Evolutionary conservation across 2,113 vertebrate genomes (phyloP), one percentile per base, ranked within the genome.

Genomic region (Serilophus lunatus): DNA sequence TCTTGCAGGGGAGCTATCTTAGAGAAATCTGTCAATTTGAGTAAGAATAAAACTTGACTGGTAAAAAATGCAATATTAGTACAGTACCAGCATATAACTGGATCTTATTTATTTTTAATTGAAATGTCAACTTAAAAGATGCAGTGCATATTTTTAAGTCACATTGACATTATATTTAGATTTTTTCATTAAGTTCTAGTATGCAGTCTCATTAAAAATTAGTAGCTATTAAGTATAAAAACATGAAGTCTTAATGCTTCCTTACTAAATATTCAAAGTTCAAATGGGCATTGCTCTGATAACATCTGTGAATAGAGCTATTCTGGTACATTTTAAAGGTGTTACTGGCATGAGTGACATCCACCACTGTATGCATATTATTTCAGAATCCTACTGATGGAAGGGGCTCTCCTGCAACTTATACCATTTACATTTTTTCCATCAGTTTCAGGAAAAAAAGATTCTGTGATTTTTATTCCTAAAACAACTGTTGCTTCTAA

Each of bases 181-280:
- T 88, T 3, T 91, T 96, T 89, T 94, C 60, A 71, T 88, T 86
- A 95, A 90, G 72, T 92, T 88, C 57, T 83, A 75, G 61, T 91
- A 82, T 84, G 88, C 22, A 65, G 56, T 64, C 13, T n/a, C 28
- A 75, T 72, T 92, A 91, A 84, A 95, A 87, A 79, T 49, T 76
- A 36, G 77, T 49, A 72, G 45, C 53, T 61, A n/a, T 8, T 63
- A 75, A 61, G 47, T 79, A 72, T 92, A 90, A 92, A 92, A 96
- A 18, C 93, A 85, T 33, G 31, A 90, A 88, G 86, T 63, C 93
- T 85, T 94, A 82, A 75, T 90, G 74, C 54, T 87, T 93, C 91
- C 94, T 94, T 91, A 72, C 90, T 96, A 93, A 95, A 96, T 96
- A 97, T 93, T 96, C 81, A 76, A 66, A 70, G 64, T 60, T 86